Evolutionary conservation across 2,113 vertebrate species (phyloP).

Genomic region (Morone saxatilis): DNA sequence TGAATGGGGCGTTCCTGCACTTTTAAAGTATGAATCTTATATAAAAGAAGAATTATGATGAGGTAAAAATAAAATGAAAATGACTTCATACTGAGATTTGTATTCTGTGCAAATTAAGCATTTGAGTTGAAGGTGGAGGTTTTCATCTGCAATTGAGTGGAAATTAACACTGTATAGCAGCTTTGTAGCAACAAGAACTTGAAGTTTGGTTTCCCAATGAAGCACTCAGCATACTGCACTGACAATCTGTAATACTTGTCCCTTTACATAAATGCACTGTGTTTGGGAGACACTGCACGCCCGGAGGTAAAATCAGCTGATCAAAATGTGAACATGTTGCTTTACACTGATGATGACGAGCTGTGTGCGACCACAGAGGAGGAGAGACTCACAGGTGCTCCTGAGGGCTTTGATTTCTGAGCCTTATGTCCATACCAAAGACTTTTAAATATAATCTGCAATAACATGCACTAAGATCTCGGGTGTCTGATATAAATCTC

Average conservation of each 20-base stretch:
- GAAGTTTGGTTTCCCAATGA: neutral
- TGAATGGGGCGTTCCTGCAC: slow-evolving; percentile 27
- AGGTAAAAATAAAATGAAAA: neutral
- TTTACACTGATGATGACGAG: slow-evolving; percentile 19
- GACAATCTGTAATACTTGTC: slow-evolving; percentile 65
- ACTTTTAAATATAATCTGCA: slow-evolving; percentile 55
- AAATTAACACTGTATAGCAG: too few species aligned
- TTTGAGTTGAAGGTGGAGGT: neutral
- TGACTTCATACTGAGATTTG: neutral
- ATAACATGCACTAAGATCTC: slow-evolving; percentile 52
- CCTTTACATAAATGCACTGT: slow-evolving; percentile 51
- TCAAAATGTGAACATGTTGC: slow-evolving; percentile 18
- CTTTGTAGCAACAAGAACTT: too few species aligned
- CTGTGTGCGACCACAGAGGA: neutral
- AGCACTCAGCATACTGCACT: slow-evolving; percentile 50
- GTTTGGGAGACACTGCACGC: slow-evolving; percentile 30
- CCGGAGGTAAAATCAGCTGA: slow-evolving; percentile 2
- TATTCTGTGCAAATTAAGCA: neutral
- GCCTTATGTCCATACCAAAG: slow-evolving; percentile 86
- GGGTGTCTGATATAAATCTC: slow-evolving; percentile 14
- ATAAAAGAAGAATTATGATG: slow-evolving; percentile 6
- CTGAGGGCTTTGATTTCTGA: slow-evolving; percentile 63
- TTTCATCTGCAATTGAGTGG: slow-evolving; percentile 8
- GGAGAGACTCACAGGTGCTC: slow-evolving; percentile 11
- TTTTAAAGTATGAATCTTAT: slow-evolving; percentile 23